Percentiles rank a stretch among this genome's conserved stretches.
phyloP scores from a whole-genome alignment of 2,888 invertebrate species.

The Epirrhoe alternata region DNA sequence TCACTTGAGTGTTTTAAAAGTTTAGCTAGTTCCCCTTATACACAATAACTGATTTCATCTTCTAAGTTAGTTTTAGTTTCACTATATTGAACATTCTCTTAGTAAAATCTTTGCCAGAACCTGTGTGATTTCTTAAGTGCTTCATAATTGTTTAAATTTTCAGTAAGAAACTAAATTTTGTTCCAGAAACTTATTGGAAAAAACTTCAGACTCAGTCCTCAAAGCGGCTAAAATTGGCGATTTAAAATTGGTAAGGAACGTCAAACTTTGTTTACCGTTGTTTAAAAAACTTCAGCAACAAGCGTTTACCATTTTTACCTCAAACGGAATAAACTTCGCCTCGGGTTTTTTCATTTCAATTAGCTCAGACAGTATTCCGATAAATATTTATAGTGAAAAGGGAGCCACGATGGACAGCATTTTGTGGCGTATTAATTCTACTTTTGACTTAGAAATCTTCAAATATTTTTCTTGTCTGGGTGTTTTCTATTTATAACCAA shows the following conservation, averaged over 20 bases:
- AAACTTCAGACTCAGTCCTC: conserved; percentile 92
- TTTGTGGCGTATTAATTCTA: too few species aligned
- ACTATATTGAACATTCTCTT: neutral
- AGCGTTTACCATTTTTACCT: conserved; percentile 6
- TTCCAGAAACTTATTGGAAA: conserved; percentile 92
- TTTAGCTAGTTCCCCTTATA: neutral
- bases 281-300: neutral
- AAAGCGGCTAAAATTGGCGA: conserved; percentile 94
- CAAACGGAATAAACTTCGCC: neutral
- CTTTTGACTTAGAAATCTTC: too few species aligned
- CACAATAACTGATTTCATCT: neutral
- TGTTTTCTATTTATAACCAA: too few species aligned
- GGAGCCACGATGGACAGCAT: neutral
- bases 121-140: neutral
- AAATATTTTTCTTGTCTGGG: too few species aligned
- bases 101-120: conserved; percentile 6
- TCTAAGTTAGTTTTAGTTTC: conserved; percentile 5
- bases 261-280: conserved; percentile 2
- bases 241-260: conserved; percentile 87
- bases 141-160: neutral
- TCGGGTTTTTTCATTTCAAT: neutral
- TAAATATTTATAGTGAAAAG: neutral
- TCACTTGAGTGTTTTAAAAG: conserved; percentile 40
- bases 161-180: conserved; percentile 49
- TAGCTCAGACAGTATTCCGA: neutral